Conservation (phyloP, 2,797 vertebrate species). For the Macropodus opercularis region DNA sequence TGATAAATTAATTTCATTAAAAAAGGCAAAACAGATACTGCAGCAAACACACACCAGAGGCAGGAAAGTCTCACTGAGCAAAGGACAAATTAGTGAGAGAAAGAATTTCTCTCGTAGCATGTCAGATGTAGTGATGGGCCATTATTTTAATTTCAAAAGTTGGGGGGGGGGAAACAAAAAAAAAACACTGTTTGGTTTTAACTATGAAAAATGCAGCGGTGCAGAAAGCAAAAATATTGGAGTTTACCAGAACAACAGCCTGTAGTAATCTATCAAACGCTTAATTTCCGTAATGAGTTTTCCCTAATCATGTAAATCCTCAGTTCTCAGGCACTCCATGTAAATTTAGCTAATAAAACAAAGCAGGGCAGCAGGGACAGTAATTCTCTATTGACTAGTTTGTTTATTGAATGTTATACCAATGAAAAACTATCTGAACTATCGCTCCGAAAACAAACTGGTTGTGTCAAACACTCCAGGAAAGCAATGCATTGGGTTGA, state of each 20-base stretch:
- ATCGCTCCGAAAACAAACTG: conserved; percentile 25
- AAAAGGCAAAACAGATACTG: conserved; percentile 10
- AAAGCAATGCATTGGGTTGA: conserved; percentile 11
- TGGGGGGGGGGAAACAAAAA: conserved; percentile 27
- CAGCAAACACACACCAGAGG: not conserved
- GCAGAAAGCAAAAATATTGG: conserved; percentile 73
- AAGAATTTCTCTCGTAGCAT: conserved; percentile 15
- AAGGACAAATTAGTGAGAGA: conserved; percentile 31
- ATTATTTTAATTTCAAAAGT: conserved; percentile 59
- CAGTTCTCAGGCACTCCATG: conserved; percentile 65
- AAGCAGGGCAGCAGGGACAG: conserved; percentile 61
- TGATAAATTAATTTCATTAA: conserved; percentile 18
- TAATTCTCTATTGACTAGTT: conserved; percentile 65
- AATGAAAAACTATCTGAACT: conserved; percentile 28
- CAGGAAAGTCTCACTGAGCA: conserved; percentile 26
- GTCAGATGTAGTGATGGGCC: conserved; percentile 13
- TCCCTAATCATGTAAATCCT: conserved; percentile 76
- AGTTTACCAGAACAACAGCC: conserved; percentile 78
- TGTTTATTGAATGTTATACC: conserved; percentile 52
- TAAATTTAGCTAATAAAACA: conserved; percentile 69
- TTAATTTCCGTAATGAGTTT: conserved; percentile 80
- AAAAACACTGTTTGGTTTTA: conserved; percentile 73
- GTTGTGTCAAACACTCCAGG: conserved; percentile 16
- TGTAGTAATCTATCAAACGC: conserved; percentile 81
- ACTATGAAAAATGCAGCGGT: conserved; percentile 68